Percentiles rank a stretch among this genome's conserved stretches.
Evolutionary conservation across 2,888 invertebrate species (phyloP).

Genomic region (Choristoneura rosaceana): DNA sequence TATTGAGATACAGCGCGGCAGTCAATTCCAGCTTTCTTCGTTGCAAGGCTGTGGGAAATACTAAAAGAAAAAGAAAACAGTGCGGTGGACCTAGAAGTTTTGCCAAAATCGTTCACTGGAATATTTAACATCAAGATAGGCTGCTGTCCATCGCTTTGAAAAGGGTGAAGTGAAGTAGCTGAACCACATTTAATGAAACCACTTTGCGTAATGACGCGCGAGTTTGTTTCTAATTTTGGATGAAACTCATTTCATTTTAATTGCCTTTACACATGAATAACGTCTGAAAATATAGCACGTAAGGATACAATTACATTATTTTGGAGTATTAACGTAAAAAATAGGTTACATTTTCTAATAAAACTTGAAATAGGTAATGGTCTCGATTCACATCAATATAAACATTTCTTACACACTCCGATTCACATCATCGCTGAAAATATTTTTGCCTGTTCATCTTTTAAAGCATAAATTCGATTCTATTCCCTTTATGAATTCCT

Average conservation of each 20-base stretch:
- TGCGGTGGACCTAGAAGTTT: neutral
- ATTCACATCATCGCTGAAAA: neutral
- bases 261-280: neutral
- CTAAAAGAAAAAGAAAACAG: neutral
- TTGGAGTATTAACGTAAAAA: neutral
- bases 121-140: neutral
- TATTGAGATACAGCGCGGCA: constrained; percentile 6
- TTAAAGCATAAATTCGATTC: no score
- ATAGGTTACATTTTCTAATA: neutral
- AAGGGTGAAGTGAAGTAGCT: constrained; percentile 12
- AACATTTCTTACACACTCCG: neutral
- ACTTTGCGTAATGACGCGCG: constrained; percentile 5
- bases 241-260: no score
- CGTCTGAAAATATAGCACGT: neutral
- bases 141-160: neutral
- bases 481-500: no score
- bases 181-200: neutral
- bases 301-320: neutral
- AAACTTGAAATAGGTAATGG: neutral
- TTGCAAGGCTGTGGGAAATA: neutral
- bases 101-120: constrained; percentile 1
- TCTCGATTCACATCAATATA: neutral
- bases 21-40: constrained; percentile 1
- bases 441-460: neutral
- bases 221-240: neutral